Conservation (phyloP, 1,140 invertebrate genomes). For the Steinernema khuongi region DNA sequence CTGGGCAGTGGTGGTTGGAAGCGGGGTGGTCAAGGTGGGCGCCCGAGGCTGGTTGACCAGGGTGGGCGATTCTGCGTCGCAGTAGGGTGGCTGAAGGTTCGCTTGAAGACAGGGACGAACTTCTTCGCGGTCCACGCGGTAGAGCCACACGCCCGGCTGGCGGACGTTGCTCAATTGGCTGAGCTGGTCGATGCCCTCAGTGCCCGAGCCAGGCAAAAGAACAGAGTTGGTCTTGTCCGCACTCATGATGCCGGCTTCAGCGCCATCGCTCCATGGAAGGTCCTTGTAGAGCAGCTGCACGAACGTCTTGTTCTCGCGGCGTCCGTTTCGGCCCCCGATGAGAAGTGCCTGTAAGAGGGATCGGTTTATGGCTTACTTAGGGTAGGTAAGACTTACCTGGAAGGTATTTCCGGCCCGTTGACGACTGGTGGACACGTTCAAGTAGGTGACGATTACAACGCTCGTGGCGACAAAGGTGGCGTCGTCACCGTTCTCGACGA, state of each 20-base stretch:
- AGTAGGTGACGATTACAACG: slow-evolving; percentile 46
- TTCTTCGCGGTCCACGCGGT: slow-evolving; percentile 44
- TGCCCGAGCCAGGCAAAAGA: slow-evolving; percentile 55
- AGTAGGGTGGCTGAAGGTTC: slow-evolving; percentile 52
- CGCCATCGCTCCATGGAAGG: slow-evolving; percentile 49
- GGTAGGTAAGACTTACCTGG: no score
- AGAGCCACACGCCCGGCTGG: slow-evolving; percentile 54
- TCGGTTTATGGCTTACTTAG: no score
- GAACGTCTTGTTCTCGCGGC: slow-evolving; percentile 42
- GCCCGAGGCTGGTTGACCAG: slow-evolving; percentile 25
- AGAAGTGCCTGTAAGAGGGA: no score
- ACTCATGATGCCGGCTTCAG: slow-evolving; percentile 54
- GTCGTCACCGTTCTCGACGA: slow-evolving; percentile 42
- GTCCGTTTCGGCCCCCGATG: slow-evolving; percentile 42
- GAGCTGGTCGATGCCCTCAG: slow-evolving; percentile 52
- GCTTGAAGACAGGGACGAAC: slow-evolving; percentile 42
- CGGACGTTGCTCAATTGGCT: slow-evolving; percentile 52
- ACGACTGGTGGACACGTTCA: slow-evolving; percentile 44
- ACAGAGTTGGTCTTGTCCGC: slow-evolving; percentile 50
- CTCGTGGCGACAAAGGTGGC: slow-evolving; percentile 41
- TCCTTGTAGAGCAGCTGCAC: slow-evolving; percentile 54
- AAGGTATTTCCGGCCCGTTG: slow-evolving; percentile 45
- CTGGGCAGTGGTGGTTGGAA: slow-evolving; percentile 13
- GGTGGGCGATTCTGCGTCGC: slow-evolving; percentile 49
- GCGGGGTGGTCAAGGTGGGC: slow-evolving; percentile 5